Conservation (phyloP, 2,888 invertebrate genomes). For the Cheiracanthium punctorium region DNA sequence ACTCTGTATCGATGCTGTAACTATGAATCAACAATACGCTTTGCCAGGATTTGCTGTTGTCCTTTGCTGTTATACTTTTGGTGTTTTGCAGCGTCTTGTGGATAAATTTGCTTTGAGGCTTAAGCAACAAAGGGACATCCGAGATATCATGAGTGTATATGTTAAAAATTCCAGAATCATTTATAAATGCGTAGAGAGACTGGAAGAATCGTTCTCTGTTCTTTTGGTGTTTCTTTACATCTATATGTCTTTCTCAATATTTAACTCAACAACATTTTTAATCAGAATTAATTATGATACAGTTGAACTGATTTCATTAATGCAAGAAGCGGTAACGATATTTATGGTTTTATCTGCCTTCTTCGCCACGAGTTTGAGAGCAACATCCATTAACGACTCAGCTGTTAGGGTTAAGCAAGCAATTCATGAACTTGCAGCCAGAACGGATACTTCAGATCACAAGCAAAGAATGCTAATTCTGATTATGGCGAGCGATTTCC, state of each 20-base stretch:
- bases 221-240: conserved; percentile 29
- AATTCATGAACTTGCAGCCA: background rate
- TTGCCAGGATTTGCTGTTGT: conserved; percentile 46
- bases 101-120: conserved; percentile 19
- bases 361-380: conserved; percentile 28
- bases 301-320: background rate
- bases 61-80: conserved; percentile 42
- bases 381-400: conserved; percentile 32
- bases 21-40: conserved; percentile 30
- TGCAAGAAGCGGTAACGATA: background rate
- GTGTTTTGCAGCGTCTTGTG: conserved; percentile 19
- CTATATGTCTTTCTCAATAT: conserved; percentile 46
- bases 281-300: conserved; percentile 20
- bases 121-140: conserved; percentile 17
- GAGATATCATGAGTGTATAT: background rate
- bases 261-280: conserved; percentile 31
- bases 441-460: background rate
- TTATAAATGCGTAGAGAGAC: conserved; percentile 2
- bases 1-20: background rate
- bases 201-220: conserved; percentile 30
- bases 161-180: conserved; percentile 22
- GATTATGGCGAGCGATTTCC: conserved; percentile 24
- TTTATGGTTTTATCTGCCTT: conserved; percentile 8
- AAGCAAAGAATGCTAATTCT: conserved; percentile 21
- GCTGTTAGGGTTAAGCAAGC: conserved; percentile 24